Conservation (phyloP, 2,113 vertebrate species). For the Pholis gunnellus region DNA sequence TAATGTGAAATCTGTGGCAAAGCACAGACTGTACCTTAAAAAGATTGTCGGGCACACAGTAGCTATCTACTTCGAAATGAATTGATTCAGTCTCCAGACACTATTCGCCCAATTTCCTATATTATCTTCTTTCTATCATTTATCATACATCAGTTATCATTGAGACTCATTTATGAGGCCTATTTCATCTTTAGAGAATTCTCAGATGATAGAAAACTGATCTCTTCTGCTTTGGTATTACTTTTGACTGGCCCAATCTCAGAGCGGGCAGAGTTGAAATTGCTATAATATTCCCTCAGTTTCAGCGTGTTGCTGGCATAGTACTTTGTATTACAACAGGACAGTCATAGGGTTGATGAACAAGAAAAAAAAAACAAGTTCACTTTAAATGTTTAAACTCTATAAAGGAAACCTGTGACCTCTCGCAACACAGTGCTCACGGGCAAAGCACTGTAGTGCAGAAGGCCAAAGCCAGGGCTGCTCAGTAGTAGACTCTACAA, state of each 20-base stretch:
- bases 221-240: slow-evolving; percentile 79
- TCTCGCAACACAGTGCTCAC: slow-evolving; percentile 19
- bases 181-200: slow-evolving; percentile 78
- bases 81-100: slow-evolving; percentile 81
- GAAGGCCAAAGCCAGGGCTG: neutral
- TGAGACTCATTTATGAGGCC: slow-evolving; percentile 80
- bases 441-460: slow-evolving; percentile 4
- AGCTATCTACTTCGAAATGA: slow-evolving; percentile 78
- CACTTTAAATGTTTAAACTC: slow-evolving; percentile 65
- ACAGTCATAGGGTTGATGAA: slow-evolving; percentile 56
- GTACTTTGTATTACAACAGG: slow-evolving; percentile 64
- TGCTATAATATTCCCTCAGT: slow-evolving; percentile 78
- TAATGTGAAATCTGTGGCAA: slow-evolving; percentile 76
- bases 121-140: slow-evolving; percentile 79
- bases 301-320: slow-evolving; percentile 61
- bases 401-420: slow-evolving; percentile 30
- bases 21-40: slow-evolving; percentile 69
- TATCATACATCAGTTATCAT: slow-evolving; percentile 80
- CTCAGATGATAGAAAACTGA: slow-evolving; percentile 80
- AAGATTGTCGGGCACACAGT: slow-evolving; percentile 59
- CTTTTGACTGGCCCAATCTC: slow-evolving; percentile 77
- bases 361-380: slow-evolving; percentile 45
- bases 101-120: slow-evolving; percentile 75
- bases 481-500: neutral
- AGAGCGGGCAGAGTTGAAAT: slow-evolving; percentile 70